Conservation (phyloP, 2,113 vertebrate genomes). For the Colistium nudipinnis region DNA sequence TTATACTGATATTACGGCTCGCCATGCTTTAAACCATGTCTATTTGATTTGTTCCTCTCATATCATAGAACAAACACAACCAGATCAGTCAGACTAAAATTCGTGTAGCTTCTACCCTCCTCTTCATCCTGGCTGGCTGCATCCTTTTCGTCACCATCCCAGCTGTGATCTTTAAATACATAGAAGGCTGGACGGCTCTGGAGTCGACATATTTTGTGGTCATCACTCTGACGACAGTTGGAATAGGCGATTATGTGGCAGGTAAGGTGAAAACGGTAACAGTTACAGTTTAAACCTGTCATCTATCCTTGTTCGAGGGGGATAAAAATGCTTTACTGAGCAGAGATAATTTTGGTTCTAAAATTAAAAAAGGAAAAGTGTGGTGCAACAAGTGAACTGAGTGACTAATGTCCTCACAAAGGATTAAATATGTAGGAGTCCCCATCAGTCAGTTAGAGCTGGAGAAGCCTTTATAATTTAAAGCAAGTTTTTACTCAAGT, state of each 20-base stretch:
- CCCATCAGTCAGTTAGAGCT: no score
- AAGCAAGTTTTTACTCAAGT: no score
- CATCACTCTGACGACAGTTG: constrained; percentile 89
- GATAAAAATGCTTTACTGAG: no score
- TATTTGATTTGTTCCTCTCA: constrained; percentile 16
- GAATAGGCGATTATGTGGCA: constrained; percentile 90
- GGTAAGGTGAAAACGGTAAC: no score
- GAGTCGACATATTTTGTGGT: constrained; percentile 89
- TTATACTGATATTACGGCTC: background rate
- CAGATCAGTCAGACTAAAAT: constrained; percentile 86
- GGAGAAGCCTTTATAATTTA: no score
- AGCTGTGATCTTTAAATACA: constrained; percentile 84
- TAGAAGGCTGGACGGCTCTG: constrained; percentile 86
- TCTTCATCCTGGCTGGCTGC: constrained; percentile 88
- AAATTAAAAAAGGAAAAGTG: no score
- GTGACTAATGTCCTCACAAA: no score
- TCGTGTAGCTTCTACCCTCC: constrained; percentile 84
- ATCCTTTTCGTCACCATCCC: constrained; percentile 88
- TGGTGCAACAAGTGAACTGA: no score
- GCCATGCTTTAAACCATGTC: constrained; percentile 2
- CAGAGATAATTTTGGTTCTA: no score
- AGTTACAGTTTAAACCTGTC: no score
- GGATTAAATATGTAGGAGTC: no score
- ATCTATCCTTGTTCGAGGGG: no score
- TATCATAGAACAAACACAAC: constrained; percentile 82